These are phyloP conservation scores for Stratiomys singularior DNA, from an alignment of 2,888 invertebrate genomes.

Conservation along the genomic window DNA sequence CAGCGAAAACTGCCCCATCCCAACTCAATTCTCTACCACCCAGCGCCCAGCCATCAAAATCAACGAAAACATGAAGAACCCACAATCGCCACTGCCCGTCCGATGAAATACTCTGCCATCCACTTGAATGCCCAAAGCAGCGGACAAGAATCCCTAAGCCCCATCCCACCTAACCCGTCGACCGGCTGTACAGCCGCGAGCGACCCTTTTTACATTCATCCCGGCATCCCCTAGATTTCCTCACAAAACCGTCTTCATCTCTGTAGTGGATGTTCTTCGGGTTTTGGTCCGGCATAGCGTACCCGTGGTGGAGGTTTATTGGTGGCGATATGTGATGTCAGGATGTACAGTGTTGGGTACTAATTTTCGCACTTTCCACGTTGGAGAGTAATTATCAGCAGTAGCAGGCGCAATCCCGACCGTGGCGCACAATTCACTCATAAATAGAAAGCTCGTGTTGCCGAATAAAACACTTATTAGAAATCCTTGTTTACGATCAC, in stretches of 20 bases:
- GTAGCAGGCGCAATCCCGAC: no score
- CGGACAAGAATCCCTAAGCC: constrained; percentile 45
- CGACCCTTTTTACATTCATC: constrained; percentile 57
- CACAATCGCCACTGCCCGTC: constrained; percentile 49
- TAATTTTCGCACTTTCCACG: no score
- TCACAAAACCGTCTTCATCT: constrained; percentile 53
- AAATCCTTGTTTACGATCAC: no score
- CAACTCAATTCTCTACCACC: constrained; percentile 14
- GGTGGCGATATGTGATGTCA: constrained; percentile 39
- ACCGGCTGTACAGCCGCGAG: constrained; percentile 55
- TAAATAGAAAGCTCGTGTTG: no score
- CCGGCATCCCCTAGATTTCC: constrained; percentile 53
- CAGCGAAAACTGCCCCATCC: constrained; percentile 31
- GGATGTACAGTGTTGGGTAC: neutral
- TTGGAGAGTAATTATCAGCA: no score
- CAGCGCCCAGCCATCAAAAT: constrained; percentile 49
- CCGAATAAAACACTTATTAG: no score
- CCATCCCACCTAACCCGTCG: constrained; percentile 22
- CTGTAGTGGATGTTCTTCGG: constrained; percentile 44
- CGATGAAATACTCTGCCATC: constrained; percentile 43
- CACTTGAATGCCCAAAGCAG: constrained; percentile 43
- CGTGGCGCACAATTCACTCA: no score
- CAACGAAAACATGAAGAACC: constrained; percentile 52
- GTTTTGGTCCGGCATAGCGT: constrained; percentile 18
- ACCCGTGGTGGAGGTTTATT: constrained; percentile 35